These are phyloP conservation scores for Apamea crenata DNA, from an alignment of 2,888 invertebrate genomes.

Conservation along the genomic window DNA sequence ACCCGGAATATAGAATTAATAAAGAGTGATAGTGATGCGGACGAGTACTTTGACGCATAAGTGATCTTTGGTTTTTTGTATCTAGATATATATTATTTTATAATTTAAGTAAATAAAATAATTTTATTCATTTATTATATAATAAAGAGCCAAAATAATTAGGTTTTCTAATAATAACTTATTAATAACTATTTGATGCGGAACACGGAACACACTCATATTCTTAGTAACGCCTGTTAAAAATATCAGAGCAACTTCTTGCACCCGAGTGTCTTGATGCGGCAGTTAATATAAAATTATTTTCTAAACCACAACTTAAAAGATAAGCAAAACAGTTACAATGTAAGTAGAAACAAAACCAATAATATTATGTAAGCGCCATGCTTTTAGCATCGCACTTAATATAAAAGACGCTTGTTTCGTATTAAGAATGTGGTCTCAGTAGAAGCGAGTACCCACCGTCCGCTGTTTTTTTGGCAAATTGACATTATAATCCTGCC, in stretches of 20 bases:
- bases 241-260: conserved; percentile 18
- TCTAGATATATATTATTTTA: no score
- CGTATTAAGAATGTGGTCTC: conserved; percentile 24
- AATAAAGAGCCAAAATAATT: no score
- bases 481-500: background rate
- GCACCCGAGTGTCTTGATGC: conserved; percentile 7
- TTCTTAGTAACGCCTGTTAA: conserved; percentile 20
- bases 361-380: conserved; percentile 50
- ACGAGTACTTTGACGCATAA: no score
- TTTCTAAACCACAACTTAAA: conserved; percentile 20
- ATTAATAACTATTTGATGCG: background rate
- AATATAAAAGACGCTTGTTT: conserved; percentile 55
- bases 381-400: conserved; percentile 53
- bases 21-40: background rate
- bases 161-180: no score
- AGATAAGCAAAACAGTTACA: conserved; percentile 44
- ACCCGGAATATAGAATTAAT: background rate
- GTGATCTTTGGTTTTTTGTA: background rate
- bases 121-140: no score
- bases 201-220: background rate
- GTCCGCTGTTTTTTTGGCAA: background rate
- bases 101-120: no score
- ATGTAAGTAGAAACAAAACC: conserved; percentile 59
- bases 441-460: conserved; percentile 26
- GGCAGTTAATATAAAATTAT: conserved; percentile 17